Base-by-base conservation (phyloP, 2,113 vertebrate species). In the Prietella phreatophila region DNA sequence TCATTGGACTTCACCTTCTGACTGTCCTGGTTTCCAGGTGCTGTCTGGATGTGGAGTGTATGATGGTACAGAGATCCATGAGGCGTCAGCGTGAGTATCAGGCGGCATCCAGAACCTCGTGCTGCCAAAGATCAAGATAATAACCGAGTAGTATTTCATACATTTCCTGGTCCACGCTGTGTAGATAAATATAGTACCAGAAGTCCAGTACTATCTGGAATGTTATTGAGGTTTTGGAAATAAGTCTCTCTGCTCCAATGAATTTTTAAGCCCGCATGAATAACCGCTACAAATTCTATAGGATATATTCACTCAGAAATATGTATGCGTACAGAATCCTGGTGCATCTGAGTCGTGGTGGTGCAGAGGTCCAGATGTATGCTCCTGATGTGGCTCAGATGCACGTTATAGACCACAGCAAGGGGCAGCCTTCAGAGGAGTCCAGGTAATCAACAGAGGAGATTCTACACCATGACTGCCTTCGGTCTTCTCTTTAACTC, bases 21-120 rank as follows among this genome's bases (percentile, higher is more conserved):
- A 73, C 22, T 85, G 33, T 60, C 20, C 63, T 30, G 91, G 56
- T 58, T 83, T 86, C 63, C 93, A 97, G 97, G 96, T 97, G 56
- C 92, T 97, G 0, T 97, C 97, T 2, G 97, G 97, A 17, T 97
- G 96, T 61, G 97, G 97, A 20, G 97, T 97, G 63, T 97, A 95
- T 0, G 97, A 97, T 92, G 97, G 97, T 25, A 96, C 96, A 5
- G 97, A 97, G 94, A 95, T 97, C 86, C 97, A 97, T 0, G 97
- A 97, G 91, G 97, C 97, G 1, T 97, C 97, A 0, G 96, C 97
- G 97, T 97, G 93, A 96, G 97, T 93, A 82, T n/a, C 25, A 60
- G 27, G 73, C 13, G 27, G 27, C 30, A 36, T 1, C 19, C 6
- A 81, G 58, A 81, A 33, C 55, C 10, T 73, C 15, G 47, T 63